Conservation (phyloP, 2,113 vertebrate genomes). For the Balaeniceps rex region DNA sequence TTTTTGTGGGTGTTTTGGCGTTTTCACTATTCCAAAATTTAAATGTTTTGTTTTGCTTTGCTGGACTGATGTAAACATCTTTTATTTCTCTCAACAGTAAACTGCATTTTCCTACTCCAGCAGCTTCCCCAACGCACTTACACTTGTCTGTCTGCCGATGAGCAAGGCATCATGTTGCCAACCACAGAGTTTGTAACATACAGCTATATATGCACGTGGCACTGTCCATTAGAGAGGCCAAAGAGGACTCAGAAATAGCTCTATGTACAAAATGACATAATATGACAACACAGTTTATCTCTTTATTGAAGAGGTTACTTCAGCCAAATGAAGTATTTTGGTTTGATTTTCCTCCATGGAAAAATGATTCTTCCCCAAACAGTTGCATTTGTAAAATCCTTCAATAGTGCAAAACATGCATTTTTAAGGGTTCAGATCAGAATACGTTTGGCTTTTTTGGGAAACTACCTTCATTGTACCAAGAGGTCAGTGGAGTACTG, state of each 20-base stretch:
- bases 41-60: neutral
- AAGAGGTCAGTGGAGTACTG: neutral
- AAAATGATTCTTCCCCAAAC: neutral
- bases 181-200: no score
- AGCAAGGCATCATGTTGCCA: neutral
- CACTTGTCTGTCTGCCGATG: neutral
- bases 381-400: neutral
- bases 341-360: neutral
- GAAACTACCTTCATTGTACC: neutral
- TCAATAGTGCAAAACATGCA: neutral
- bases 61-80: neutral
- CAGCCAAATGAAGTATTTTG: neutral
- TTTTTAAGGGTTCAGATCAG: neutral
- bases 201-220: no score
- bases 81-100: neutral
- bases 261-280: neutral
- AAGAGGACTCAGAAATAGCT: neutral
- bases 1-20: neutral
- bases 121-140: neutral
- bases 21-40: neutral
- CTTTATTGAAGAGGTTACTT: neutral
- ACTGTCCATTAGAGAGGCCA: neutral
- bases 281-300: neutral
- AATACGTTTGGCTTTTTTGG: neutral
- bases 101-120: neutral